These are phyloP conservation scores for Botrylloides violaceus DNA, from an alignment of 23 tunicate species.

Conservation along the genomic window DNA sequence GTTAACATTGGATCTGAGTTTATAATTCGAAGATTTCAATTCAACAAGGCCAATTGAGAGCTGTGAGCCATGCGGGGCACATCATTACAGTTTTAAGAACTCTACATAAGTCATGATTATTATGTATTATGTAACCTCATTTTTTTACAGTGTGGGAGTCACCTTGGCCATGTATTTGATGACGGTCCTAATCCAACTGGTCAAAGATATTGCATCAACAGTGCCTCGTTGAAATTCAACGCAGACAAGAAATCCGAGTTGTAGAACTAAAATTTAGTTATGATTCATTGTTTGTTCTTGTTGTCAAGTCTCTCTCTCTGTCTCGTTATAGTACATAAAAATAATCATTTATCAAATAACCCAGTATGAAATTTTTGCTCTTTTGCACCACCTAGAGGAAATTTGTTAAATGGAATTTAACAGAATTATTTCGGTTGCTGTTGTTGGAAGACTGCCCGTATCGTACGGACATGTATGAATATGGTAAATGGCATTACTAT, in stretches of 20 bases:
- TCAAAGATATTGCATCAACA: slow-evolving; percentile 75
- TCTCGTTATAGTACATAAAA: neutral
- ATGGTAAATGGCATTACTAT: too few relatives aligned
- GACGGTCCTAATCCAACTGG: slow-evolving; percentile 72
- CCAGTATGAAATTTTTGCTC: too few relatives aligned
- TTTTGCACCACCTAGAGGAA: too few relatives aligned
- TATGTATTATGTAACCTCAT: too few relatives aligned
- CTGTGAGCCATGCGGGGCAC: too few relatives aligned
- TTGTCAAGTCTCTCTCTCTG: too few relatives aligned
- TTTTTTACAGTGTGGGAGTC: slow-evolving; percentile 56
- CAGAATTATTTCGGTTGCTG: too few relatives aligned
- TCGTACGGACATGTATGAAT: too few relatives aligned
- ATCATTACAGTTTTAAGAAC: too few relatives aligned
- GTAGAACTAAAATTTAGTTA: neutral
- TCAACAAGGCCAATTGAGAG: neutral
- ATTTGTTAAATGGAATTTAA: too few relatives aligned
- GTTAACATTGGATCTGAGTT: neutral
- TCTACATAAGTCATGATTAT: too few relatives aligned
- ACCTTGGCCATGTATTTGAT: slow-evolving; percentile 75
- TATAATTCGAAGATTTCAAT: neutral
- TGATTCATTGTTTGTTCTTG: neutral
- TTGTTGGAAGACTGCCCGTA: too few relatives aligned
- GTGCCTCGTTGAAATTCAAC: slow-evolving; percentile 61
- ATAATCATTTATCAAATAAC: neutral
- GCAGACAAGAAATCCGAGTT: slow-evolving; percentile 18